Evolutionary conservation across 2,113 vertebrate species (phyloP).

Genomic region (Bucco capensis): DNA sequence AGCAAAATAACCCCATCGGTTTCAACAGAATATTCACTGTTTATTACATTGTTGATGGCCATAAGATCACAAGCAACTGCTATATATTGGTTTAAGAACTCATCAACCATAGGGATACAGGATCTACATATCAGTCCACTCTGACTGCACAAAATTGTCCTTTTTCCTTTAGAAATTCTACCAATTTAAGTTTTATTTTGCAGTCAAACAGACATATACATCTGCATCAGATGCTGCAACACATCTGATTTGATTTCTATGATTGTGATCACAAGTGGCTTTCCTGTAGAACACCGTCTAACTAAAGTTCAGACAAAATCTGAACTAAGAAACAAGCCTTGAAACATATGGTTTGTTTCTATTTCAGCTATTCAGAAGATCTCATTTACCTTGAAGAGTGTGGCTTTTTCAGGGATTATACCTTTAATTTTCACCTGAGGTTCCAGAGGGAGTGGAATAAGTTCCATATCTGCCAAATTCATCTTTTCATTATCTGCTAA

Average conservation of each 20-base stretch:
- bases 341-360: neutral
- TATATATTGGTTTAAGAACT: neutral
- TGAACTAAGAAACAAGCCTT: neutral
- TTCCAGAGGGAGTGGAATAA: constrained; percentile 94
- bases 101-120: fast-evolving
- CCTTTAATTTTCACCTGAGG: constrained; percentile 93
- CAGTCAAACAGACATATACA: neutral
- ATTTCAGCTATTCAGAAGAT: neutral
- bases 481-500: constrained; percentile 96
- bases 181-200: neutral
- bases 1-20: neutral
- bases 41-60: neutral
- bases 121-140: neutral
- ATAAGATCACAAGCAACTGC: neutral
- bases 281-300: neutral
- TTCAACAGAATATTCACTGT: neutral
- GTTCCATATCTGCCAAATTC: constrained; percentile 93
- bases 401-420: constrained; percentile 95
- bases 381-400: constrained; percentile 89
- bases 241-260: neutral
- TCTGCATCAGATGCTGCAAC: neutral
- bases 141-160: neutral
- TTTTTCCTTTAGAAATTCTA: neutral
- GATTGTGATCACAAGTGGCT: neutral
- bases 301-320: neutral